Base-by-base conservation (phyloP, 2,113 vertebrate species). In the Lates calcarifer region DNA sequence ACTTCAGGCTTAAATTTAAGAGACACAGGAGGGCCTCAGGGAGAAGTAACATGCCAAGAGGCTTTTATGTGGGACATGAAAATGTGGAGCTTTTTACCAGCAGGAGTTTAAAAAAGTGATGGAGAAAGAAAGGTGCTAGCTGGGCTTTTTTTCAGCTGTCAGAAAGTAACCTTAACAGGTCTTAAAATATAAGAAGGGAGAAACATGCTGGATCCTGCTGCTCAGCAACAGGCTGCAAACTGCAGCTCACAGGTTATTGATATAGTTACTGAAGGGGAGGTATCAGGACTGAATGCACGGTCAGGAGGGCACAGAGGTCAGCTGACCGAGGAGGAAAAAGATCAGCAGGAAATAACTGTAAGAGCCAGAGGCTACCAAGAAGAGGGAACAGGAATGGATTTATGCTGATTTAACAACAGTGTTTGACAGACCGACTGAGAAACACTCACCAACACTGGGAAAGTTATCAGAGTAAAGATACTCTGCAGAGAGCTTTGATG, bases 21-120 rank as follows among this genome's bases (percentile, higher is more conserved):
- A 75, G 47, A 81, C n/a, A 62, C 71, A 12, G 61, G 26, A 39
- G 13, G 45, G 79, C 89, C 81, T 75, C 43, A 0, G 73, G 87
- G 69, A 64, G 60, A 73, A 89, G 33, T n/a, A 76, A 75, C 45
- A 79, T 17, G 57, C 72, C 55, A 74, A 56, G 26, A 81, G 53
- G 74, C 83, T 81, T 87, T 83, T 71, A 90, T 82, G 66, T 84
- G 65, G 49, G 83, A 85, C 68, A 71, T 67, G 62, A 82, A 82
- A 78, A 79, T 79, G 45, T 71, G 72, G 33, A 58, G 57, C 13
- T 71, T 84, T 82, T 77, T n/a, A 77, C 74, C 58, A 28, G 53
- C 67, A 70, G 79, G 45, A 55, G 41, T 75, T 74, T 22, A 57
- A 64, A 80, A 74, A 73, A 28, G 4, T 13, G 31, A 6, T 20